phyloP scores from a whole-genome alignment of 2,113 vertebrate species.

The Gnathonemus echidnorhynchus region DNA sequence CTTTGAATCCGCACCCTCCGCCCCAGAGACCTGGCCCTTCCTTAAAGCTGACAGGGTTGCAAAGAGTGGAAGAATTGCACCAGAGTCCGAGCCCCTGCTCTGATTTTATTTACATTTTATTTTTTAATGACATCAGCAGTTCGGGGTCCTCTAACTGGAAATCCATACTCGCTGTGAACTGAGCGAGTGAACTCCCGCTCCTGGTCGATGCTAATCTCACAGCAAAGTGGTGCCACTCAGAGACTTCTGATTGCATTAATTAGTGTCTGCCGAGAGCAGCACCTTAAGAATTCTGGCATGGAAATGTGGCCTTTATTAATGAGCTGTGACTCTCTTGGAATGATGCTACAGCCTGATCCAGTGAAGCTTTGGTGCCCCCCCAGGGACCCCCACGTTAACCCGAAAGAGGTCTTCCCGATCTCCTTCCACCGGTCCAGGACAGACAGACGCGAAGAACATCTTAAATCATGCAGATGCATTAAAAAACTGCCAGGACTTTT shows the following conservation, averaged over 20 bases:
- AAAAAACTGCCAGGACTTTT: not conserved
- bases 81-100: not conserved
- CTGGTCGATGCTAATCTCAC: not conserved
- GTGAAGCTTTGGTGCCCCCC: not conserved
- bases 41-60: not conserved
- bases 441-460: not conserved
- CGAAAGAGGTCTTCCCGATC: not conserved
- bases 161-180: not conserved
- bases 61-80: not conserved
- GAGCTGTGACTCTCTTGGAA: not conserved
- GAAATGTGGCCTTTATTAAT: not conserved
- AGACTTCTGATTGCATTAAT: not conserved
- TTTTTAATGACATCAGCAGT: constrained; percentile 2
- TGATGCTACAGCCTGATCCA: not conserved
- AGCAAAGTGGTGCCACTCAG: not conserved
- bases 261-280: not conserved
- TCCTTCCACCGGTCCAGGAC: not conserved
- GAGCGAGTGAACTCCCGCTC: not conserved
- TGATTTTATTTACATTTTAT: not conserved
- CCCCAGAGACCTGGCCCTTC: not conserved
- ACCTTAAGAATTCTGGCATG: not conserved
- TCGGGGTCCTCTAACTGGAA: not conserved
- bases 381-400: not conserved
- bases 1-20: not conserved
- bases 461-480: not conserved